These are phyloP conservation scores for Mirounga angustirostris DNA, from an alignment of 2,113 vertebrate species.

Conservation along the genomic window DNA sequence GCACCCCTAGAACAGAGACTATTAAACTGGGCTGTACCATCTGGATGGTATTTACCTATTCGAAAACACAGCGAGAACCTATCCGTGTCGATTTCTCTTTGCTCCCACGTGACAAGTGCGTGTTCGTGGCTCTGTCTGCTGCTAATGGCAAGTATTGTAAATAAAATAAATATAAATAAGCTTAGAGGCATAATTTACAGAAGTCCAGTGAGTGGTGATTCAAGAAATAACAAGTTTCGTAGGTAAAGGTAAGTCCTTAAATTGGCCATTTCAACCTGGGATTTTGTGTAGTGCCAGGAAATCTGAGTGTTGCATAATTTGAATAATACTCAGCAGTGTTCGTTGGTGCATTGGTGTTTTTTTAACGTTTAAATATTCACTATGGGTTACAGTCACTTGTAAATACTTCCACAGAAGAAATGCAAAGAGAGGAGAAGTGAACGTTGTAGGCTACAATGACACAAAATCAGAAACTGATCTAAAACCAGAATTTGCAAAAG, in stretches of 20 bases:
- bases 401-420: constrained; percentile 35
- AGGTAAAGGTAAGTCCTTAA: not conserved
- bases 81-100: not conserved
- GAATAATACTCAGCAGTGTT: not conserved
- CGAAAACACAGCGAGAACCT: not conserved
- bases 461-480: constrained; percentile 31
- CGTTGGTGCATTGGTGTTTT: not conserved
- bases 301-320: not conserved
- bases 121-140: not conserved
- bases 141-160: not conserved
- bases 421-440: not conserved
- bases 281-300: not conserved
- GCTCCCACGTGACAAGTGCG: not conserved
- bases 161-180: not conserved
- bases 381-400: not conserved
- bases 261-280: not conserved
- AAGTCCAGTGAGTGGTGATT: not conserved
- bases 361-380: not conserved
- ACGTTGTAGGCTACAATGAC: not conserved
- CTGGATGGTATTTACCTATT: not conserved
- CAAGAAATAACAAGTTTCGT: not conserved
- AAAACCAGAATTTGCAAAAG: constrained; percentile 47
- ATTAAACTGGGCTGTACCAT: not conserved
- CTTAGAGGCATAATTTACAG: not conserved
- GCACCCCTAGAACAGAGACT: not conserved